Conservation (phyloP, 1,140 invertebrate genomes). For the Thrips palmi region DNA sequence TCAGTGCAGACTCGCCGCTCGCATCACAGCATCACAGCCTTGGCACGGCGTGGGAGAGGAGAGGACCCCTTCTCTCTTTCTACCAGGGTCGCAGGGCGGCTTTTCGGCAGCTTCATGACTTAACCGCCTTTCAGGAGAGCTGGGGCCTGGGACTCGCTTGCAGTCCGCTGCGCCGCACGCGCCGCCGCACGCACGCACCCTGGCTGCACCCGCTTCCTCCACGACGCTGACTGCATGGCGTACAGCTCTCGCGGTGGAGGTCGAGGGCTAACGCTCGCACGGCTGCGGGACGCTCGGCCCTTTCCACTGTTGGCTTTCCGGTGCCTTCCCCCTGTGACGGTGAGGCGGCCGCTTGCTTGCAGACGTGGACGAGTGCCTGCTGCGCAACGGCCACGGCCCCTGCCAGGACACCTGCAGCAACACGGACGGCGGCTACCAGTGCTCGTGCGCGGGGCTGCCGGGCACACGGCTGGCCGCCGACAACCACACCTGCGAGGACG, state of each 20-base stretch:
- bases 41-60: neutral
- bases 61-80: constrained; percentile 5
- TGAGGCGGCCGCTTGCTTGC: no score
- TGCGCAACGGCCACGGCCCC: constrained; percentile 42
- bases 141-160: no score
- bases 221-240: no score
- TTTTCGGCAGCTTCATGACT: no score
- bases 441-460: constrained; percentile 29
- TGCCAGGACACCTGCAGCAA: constrained; percentile 47
- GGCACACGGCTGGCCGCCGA: constrained; percentile 37
- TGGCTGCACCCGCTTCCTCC: no score
- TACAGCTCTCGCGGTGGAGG: no score
- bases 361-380: constrained; percentile 40
- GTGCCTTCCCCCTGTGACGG: neutral
- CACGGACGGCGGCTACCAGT: constrained; percentile 35
- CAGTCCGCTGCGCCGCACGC: no score
- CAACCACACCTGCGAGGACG: constrained; percentile 25
- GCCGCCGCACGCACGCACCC: no score
- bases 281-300: constrained; percentile 26
- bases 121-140: no score
- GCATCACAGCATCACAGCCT: constrained; percentile 10
- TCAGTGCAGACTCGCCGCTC: constrained; percentile 21
- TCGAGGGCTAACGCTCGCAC: constrained; percentile 24
- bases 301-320: no score
- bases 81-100: no score